Evolutionary conservation across 2,888 invertebrate species (phyloP).

Genomic region (Blomia tropicalis): DNA sequence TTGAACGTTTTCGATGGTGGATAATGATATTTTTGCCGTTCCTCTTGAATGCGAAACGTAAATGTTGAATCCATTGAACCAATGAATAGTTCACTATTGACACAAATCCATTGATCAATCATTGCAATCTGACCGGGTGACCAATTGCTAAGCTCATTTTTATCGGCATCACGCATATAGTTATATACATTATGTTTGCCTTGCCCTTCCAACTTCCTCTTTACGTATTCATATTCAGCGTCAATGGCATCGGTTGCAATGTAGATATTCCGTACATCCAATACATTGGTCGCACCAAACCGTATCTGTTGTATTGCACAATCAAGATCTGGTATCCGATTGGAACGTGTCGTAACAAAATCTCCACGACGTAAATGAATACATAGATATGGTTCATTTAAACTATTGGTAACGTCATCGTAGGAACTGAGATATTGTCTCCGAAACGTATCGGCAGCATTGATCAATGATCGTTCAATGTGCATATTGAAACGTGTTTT

Average conservation of each 20-base stretch:
- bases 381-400: slow-evolving; percentile 41
- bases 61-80: slow-evolving; percentile 80
- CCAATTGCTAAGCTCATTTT: background rate
- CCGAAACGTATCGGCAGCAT: slow-evolving; percentile 53
- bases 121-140: slow-evolving; percentile 62
- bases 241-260: slow-evolving; percentile 65
- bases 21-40: slow-evolving; percentile 84
- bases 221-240: background rate
- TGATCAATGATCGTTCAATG: slow-evolving; percentile 52
- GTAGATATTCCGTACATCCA: slow-evolving; percentile 48
- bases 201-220: background rate
- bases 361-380: slow-evolving; percentile 76
- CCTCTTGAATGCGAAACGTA: slow-evolving; percentile 88
- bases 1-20: slow-evolving; percentile 66
- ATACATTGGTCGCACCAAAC: slow-evolving; percentile 43
- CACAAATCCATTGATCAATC: slow-evolving; percentile 86
- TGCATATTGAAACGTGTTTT: slow-evolving; percentile 68
- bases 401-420: slow-evolving; percentile 45
- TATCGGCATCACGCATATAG: background rate
- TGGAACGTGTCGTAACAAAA: slow-evolving; percentile 56
- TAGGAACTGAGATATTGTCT: slow-evolving; percentile 46
- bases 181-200: background rate
- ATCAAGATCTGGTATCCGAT: slow-evolving; percentile 59
- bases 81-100: slow-evolving; percentile 50
- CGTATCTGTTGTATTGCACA: slow-evolving; percentile 59